A percentile compares a stretch with the other conserved stretches of the same genome.
Conservation (phyloP, 2,888 invertebrate species). For the Pheosia tremula region DNA sequence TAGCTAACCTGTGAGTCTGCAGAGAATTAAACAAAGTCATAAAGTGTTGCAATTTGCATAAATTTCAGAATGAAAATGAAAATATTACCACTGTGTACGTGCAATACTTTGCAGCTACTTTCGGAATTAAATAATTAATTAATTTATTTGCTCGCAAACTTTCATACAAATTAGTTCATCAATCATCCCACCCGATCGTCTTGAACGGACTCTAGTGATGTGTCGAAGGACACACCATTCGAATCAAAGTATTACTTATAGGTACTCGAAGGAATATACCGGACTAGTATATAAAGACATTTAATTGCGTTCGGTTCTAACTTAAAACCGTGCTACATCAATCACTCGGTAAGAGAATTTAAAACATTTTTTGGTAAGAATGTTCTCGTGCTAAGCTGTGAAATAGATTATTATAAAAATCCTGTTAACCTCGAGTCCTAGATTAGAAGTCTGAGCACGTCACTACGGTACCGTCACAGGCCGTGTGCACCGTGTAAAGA, state of each 20-base stretch:
- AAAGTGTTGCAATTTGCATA: not conserved
- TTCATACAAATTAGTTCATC: slow-evolving; percentile 6
- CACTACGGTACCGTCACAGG: not conserved
- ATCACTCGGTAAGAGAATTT: too few species aligned
- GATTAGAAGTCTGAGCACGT: not conserved
- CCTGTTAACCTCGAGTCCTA: not conserved
- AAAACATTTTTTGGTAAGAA: too few species aligned
- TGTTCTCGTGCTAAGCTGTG: too few species aligned
- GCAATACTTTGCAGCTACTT: not conserved
- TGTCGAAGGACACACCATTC: not conserved
- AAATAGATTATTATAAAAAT: too few species aligned
- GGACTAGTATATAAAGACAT: too few species aligned
- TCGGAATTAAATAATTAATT: not conserved
- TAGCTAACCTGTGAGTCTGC: too few species aligned
- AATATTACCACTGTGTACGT: not conserved
- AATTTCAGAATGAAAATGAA: not conserved
- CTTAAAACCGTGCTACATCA: too few species aligned
- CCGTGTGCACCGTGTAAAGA: slow-evolving; percentile 11
- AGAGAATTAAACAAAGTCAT: too few species aligned
- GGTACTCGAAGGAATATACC: not conserved
- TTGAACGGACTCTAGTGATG: not conserved
- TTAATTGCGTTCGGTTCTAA: too few species aligned
- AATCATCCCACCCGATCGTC: not conserved
- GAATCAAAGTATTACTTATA: not conserved
- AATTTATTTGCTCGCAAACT: not conserved